Evolutionary conservation across 2,113 vertebrate genomes (phyloP).

Genomic region (Cephalopholis sonnerati): DNA sequence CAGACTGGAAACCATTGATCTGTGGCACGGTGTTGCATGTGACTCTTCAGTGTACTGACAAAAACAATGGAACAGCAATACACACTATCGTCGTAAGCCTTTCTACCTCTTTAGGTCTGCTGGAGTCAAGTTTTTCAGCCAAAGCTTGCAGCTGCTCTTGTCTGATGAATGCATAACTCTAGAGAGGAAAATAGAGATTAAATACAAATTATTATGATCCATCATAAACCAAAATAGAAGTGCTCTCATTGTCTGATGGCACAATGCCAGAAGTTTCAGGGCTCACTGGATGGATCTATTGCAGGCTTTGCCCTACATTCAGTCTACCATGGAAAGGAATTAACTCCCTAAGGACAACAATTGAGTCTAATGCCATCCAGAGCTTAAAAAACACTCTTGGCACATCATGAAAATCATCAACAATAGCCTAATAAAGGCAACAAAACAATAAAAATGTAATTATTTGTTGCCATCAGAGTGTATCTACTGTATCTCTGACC

Average conservation of each 20-base stretch:
- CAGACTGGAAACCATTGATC: not conserved
- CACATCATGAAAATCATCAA: not conserved
- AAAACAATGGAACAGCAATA: not conserved
- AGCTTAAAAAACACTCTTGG: not conserved
- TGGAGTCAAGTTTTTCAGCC: conserved; percentile 89
- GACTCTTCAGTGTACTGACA: not conserved
- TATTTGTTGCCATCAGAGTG: not conserved
- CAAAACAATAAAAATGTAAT: not conserved
- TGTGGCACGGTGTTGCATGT: not conserved
- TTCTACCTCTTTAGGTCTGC: conserved; percentile 91
- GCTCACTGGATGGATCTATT: not conserved
- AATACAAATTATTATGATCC: not conserved
- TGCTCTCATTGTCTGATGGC: not conserved
- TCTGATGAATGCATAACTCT: conserved; percentile 95
- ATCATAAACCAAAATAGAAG: not conserved
- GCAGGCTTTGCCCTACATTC: not conserved
- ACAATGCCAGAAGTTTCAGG: not conserved
- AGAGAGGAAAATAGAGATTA: conserved; percentile 61
- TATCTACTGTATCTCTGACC: conserved; percentile 77
- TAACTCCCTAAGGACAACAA: not conserved
- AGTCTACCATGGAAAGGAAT: not conserved
- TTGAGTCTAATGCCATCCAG: not conserved
- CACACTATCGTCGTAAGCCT: not conserved
- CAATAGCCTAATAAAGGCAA: not conserved
- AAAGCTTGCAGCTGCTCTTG: conserved; percentile 94